Evolutionary conservation across 2,113 vertebrate genomes (phyloP).

Genomic region (Dolichallabes microphthalmus): DNA sequence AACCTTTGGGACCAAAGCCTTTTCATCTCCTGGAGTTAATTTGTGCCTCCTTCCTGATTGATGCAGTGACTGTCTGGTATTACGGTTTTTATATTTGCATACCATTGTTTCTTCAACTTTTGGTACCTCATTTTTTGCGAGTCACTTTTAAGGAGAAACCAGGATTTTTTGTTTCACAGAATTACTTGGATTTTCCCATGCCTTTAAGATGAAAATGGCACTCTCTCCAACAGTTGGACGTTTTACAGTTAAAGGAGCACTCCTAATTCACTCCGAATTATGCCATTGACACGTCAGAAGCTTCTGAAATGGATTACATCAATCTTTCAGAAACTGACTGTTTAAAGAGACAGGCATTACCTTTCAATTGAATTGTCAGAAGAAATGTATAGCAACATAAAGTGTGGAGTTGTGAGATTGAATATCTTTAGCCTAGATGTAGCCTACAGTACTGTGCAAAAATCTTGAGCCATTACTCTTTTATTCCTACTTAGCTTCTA

Average conservation of each 20-base stretch:
- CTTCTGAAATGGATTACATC: background rate
- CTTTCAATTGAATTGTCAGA: background rate
- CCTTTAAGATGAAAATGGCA: background rate
- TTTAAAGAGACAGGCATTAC: background rate
- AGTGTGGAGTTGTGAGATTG: background rate
- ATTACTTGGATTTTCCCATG: background rate
- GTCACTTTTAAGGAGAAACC: background rate
- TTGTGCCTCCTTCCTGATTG: background rate
- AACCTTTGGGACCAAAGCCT: background rate
- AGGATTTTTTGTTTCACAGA: background rate
- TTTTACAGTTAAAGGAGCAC: background rate
- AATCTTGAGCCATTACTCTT: too few species aligned
- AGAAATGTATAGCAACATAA: background rate
- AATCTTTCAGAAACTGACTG: background rate
- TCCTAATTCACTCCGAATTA: background rate
- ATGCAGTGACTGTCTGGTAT: background rate
- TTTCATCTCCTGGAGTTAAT: background rate
- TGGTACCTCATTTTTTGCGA: background rate
- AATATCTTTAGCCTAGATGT: background rate
- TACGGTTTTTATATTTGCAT: background rate
- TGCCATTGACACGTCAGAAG: background rate
- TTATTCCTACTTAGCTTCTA: too few species aligned
- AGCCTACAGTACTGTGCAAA: too few species aligned
- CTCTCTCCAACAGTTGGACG: background rate
- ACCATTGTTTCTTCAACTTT: background rate